Conservation (phyloP, 2,888 invertebrate genomes). For the Cynaeus angustus region DNA sequence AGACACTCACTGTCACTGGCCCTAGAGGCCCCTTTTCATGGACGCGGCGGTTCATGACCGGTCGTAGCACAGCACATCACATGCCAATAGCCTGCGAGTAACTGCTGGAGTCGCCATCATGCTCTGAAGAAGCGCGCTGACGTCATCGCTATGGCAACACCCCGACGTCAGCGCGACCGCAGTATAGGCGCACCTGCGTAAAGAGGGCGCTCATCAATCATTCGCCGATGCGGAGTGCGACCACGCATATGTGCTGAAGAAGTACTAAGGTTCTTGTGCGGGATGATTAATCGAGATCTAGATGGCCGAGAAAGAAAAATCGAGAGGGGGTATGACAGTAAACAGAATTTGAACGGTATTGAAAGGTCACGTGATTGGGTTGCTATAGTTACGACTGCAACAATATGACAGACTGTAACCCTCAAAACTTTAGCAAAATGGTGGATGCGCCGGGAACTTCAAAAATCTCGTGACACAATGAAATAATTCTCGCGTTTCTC, state of each 20-base stretch:
- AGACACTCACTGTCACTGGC: conserved; percentile 55
- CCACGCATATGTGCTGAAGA: neutral
- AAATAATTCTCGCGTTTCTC: neutral
- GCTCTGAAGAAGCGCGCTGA: conserved; percentile 68
- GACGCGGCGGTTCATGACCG: conserved; percentile 57
- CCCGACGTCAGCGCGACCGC: conserved; percentile 60
- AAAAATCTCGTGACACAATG: too few species aligned
- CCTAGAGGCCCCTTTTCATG: conserved; percentile 49
- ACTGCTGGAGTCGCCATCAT: conserved; percentile 62
- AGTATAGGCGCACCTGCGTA: conserved; percentile 57
- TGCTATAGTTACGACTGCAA: too few species aligned
- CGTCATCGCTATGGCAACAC: conserved; percentile 68
- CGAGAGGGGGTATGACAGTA: too few species aligned
- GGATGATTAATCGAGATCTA: neutral
- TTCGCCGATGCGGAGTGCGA: conserved; percentile 2
- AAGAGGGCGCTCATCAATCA: conserved; percentile 46
- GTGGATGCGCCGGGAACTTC: conserved; percentile 5
- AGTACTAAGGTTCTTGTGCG: neutral
- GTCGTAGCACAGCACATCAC: conserved; percentile 54
- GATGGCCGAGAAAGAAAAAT: neutral
- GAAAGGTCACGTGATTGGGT: too few species aligned
- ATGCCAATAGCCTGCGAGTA: conserved; percentile 55
- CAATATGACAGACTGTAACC: too few species aligned
- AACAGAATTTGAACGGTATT: too few species aligned
- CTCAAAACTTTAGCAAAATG: neutral